Evolutionary conservation across 2,113 vertebrate genomes (phyloP).

Genomic region (Ibidorhyncha struthersii): DNA sequence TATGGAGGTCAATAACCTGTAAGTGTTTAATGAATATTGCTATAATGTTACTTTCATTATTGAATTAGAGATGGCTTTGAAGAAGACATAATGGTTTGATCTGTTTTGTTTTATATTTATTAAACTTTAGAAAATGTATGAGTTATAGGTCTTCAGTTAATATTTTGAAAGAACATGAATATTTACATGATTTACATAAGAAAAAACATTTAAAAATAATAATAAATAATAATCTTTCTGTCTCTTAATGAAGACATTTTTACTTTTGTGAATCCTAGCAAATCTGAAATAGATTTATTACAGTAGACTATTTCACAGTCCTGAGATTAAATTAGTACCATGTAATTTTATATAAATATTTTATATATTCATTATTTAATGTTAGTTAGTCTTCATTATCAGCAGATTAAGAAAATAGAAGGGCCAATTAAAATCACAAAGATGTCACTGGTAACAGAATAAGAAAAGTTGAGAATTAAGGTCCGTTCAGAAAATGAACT

Average conservation of each 20-base stretch:
- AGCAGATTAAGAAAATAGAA: conserved; percentile 27
- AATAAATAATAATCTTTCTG: conserved; percentile 21
- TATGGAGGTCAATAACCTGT: conserved; percentile 70
- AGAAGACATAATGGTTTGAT: conserved; percentile 56
- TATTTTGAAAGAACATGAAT: conserved; percentile 32
- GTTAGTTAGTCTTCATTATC: conserved; percentile 32
- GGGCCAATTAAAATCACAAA: not conserved
- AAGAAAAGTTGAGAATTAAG: not conserved
- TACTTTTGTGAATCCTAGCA: conserved; percentile 23
- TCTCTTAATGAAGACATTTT: conserved; percentile 18
- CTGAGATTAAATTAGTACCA: not conserved
- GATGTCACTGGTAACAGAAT: not conserved
- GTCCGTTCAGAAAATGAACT: not conserved
- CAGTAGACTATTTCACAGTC: conserved; percentile 20
- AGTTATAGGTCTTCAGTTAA: not conserved
- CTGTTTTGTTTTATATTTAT: conserved; percentile 62
- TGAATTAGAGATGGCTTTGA: conserved; percentile 68
- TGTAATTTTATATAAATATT: conserved; percentile 48
- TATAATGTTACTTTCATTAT: conserved; percentile 65
- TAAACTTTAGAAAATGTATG: conserved; percentile 33
- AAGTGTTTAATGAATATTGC: conserved; percentile 71
- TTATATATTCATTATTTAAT: conserved; percentile 43
- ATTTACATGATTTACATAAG: conserved; percentile 25
- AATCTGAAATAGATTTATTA: conserved; percentile 53
- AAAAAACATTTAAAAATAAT: not conserved